Conservation (phyloP, 2,888 invertebrate genomes). For the Lathronympha strigana region DNA sequence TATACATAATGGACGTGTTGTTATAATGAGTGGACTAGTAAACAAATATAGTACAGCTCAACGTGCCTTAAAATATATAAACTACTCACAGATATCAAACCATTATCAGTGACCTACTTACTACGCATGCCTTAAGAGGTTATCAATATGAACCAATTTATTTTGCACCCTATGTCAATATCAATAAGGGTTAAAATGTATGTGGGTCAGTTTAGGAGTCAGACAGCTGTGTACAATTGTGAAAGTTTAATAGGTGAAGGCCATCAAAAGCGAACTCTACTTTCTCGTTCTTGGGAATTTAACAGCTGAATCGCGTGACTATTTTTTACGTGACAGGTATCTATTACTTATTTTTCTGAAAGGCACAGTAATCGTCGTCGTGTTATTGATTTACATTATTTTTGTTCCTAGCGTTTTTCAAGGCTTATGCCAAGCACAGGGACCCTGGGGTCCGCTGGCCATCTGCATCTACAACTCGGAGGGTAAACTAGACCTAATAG, state of each 20-base stretch:
- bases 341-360: too few relatives aligned
- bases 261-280: neutral
- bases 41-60: neutral
- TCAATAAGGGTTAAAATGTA: neutral
- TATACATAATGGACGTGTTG: neutral
- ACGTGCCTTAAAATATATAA: neutral
- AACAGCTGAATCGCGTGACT: too few relatives aligned
- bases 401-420: too few relatives aligned
- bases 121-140: constrained; percentile 15
- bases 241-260: constrained; percentile 5
- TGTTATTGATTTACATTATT: too few relatives aligned
- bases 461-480: too few relatives aligned
- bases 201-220: neutral
- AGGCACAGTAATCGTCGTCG: too few relatives aligned
- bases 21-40: neutral
- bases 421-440: too few relatives aligned
- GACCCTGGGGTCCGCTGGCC: too few relatives aligned
- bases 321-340: too few relatives aligned
- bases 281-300: neutral
- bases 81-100: constrained; percentile 1
- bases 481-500: too few relatives aligned
- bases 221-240: constrained; percentile 12
- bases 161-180: neutral
- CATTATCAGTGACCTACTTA: constrained; percentile 16
- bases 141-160: constrained; percentile 1